phyloP scores from a whole-genome alignment of 2,113 vertebrate genomes.

The Sylvia atricapilla region DNA sequence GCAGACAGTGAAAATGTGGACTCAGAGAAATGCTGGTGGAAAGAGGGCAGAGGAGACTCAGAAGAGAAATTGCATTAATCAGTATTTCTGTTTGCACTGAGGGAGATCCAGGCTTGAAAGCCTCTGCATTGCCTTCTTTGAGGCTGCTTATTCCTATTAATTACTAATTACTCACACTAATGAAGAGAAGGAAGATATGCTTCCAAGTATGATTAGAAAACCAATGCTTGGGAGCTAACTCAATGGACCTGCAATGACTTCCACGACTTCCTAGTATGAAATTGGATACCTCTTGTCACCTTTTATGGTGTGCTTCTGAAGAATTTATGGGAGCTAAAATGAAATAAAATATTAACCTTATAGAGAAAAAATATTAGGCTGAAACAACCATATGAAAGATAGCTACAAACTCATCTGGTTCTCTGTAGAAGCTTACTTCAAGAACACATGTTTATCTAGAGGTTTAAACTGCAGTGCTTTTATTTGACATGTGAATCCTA shows the following conservation, averaged over 20 bases:
- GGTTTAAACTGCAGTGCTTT: neutral
- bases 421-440: neutral
- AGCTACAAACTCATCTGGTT: neutral
- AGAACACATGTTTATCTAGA: neutral
- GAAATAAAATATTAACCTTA: neutral
- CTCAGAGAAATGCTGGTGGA: neutral
- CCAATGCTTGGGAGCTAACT: neutral
- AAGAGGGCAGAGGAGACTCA: neutral
- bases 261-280: neutral
- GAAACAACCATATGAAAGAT: neutral
- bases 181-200: neutral
- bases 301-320: neutral
- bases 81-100: neutral
- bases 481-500: neutral
- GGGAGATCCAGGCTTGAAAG: neutral
- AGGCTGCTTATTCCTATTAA: neutral
- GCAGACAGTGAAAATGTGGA: neutral
- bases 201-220: conserved; percentile 8
- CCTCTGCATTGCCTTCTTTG: neutral
- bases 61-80: neutral
- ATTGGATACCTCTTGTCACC: neutral
- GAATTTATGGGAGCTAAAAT: neutral
- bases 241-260: neutral
- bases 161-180: neutral
- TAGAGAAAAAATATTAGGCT: neutral